Evolutionary conservation across 2,113 vertebrate genomes (phyloP).

Genomic region (Takifugu bimaculatus): DNA sequence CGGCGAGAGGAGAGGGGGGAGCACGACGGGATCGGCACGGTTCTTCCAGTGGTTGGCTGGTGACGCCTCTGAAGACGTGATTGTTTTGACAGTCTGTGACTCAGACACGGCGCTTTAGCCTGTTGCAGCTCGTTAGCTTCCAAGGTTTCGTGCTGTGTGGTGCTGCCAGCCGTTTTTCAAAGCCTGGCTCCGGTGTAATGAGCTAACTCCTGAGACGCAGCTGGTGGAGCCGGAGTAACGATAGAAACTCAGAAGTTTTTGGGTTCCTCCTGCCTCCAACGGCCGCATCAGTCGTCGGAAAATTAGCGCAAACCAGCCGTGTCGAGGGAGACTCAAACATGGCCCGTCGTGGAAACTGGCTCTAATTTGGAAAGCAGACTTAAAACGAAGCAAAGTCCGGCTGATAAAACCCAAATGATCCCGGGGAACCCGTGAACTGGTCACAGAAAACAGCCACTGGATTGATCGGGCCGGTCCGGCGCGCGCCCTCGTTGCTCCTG

Average conservation of each 20-base stretch:
- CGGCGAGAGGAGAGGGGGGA: conserved; percentile 27
- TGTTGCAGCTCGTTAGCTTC: conserved; percentile 20
- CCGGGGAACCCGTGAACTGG: background rate
- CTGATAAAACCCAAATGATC: too few species aligned
- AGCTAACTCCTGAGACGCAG: background rate
- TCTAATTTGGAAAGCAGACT: too few species aligned
- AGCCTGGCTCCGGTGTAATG: background rate
- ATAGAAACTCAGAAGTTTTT: background rate
- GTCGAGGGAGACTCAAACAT: background rate
- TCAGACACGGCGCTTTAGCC: conserved; percentile 4
- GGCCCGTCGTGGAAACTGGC: conserved; percentile 12
- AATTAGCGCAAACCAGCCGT: background rate
- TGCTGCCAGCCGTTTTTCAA: conserved; percentile 24
- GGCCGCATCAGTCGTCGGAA: background rate
- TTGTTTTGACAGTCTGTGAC: conserved; percentile 13
- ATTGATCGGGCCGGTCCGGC: conserved; percentile 43
- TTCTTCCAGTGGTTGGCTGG: conserved; percentile 23
- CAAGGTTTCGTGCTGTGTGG: conserved; percentile 8
- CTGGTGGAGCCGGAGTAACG: background rate
- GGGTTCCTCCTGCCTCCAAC: background rate
- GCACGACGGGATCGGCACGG: conserved; percentile 9
- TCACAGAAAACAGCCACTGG: conserved; percentile 27
- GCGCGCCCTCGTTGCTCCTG: conserved; percentile 39
- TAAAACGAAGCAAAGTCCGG: too few species aligned
- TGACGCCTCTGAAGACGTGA: conserved; percentile 12